phyloP scores from a whole-genome alignment of 1,140 invertebrate species.

The Linepithema humile region DNA sequence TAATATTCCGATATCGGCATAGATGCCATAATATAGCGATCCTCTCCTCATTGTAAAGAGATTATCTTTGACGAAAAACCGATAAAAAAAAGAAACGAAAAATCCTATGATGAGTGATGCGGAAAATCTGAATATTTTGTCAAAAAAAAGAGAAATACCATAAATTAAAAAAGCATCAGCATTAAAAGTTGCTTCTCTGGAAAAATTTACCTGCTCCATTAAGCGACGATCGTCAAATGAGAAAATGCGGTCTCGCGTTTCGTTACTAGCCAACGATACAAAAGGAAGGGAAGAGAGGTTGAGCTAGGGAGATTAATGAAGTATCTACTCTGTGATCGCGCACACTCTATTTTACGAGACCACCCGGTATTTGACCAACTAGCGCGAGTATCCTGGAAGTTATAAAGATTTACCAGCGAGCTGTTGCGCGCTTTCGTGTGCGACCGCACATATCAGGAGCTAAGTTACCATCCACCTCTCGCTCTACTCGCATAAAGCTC shows the following conservation, averaged over 20 bases:
- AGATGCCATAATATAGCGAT: neutral
- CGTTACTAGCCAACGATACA: neutral
- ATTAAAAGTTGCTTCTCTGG: neutral
- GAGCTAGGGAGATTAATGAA: slow-evolving; percentile 27
- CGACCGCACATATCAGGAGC: slow-evolving; percentile 9
- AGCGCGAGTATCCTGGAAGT: slow-evolving; percentile 35
- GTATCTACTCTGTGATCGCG: neutral
- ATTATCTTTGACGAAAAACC: neutral
- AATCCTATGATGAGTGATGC: neutral
- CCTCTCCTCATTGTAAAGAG: neutral
- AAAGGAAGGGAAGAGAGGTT: neutral
- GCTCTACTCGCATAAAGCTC: neutral
- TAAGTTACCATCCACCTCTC: neutral
- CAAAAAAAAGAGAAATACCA: neutral
- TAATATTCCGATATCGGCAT: neutral
- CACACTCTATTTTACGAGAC: neutral
- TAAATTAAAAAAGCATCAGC: slow-evolving; percentile 11
- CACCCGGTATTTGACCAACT: slow-evolving; percentile 21
- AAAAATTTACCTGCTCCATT: neutral
- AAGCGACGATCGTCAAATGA: neutral
- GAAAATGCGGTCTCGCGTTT: neutral
- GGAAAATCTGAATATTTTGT: neutral
- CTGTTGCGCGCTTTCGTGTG: slow-evolving; percentile 59
- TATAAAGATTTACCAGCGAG: slow-evolving; percentile 53
- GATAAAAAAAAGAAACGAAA: neutral